phyloP scores from a whole-genome alignment of 2,888 invertebrate genomes.

The Halocaridina rubra region DNA sequence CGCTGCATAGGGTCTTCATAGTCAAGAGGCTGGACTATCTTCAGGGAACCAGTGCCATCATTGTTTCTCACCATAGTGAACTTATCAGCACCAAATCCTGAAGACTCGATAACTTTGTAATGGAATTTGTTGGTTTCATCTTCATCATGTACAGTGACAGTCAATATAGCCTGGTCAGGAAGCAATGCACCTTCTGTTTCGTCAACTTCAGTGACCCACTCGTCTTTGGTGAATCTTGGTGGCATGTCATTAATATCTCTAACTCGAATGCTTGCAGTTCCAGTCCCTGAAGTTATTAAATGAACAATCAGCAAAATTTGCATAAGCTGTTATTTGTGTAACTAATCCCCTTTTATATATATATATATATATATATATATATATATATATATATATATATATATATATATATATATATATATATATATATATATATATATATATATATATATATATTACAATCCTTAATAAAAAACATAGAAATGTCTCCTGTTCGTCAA shows the following conservation, averaged over 20 bases:
- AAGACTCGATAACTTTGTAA: constrained; percentile 78
- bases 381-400: too few species aligned
- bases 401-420: too few species aligned
- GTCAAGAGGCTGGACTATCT: constrained; percentile 94
- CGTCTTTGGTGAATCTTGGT: not conserved
- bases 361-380: not conserved
- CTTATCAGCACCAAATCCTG: constrained; percentile 94
- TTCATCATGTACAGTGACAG: not conserved
- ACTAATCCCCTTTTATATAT: not conserved
- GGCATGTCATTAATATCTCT: not conserved
- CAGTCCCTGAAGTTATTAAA: not conserved
- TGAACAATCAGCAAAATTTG: too few species aligned
- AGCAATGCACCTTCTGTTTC: not conserved
- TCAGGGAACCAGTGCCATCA: constrained; percentile 93
- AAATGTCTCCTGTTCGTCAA: too few species aligned
- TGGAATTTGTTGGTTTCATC: not conserved
- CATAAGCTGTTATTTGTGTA: not conserved
- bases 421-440: too few species aligned
- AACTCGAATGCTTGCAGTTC: not conserved
- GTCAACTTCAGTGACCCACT: not conserved
- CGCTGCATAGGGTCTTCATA: constrained; percentile 95
- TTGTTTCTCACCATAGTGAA: constrained; percentile 97
- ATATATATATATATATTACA: too few species aligned
- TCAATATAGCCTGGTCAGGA: not conserved
- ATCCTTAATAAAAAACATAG: too few species aligned